These are phyloP conservation scores for Adoxophyes honmai DNA, from an alignment of 1,140 invertebrate genomes.

Conservation along the genomic window DNA sequence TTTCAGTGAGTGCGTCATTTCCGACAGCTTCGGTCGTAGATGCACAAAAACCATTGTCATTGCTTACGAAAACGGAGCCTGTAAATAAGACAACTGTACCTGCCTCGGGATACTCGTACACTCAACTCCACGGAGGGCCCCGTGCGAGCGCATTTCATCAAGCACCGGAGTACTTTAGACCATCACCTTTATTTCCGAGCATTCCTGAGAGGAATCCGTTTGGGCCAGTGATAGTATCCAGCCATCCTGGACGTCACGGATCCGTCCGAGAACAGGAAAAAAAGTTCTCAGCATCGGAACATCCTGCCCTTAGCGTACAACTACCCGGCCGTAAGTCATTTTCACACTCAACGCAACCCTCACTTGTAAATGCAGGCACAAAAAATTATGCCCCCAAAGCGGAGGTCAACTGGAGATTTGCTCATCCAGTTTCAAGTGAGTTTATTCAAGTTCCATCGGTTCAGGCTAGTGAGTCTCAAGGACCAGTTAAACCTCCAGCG, in stretches of 20 bases:
- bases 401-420: not conserved
- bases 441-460: not conserved
- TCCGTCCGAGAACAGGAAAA: too few relatives aligned
- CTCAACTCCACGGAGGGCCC: slow-evolving; percentile 4
- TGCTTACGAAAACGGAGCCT: not conserved
- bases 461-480: not conserved
- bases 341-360: not conserved
- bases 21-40: not conserved
- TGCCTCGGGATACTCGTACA: slow-evolving; percentile 17
- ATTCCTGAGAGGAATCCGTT: too few relatives aligned
- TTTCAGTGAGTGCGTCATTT: not conserved
- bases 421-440: not conserved
- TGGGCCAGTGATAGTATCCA: too few relatives aligned
- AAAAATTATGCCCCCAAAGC: too few relatives aligned
- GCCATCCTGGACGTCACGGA: too few relatives aligned
- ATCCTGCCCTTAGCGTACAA: not conserved
- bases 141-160: not conserved
- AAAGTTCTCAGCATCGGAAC: too few relatives aligned
- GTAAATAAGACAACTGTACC: not conserved
- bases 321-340: not conserved
- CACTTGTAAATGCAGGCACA: too few relatives aligned
- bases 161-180: not conserved
- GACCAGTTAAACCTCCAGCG: not conserved
- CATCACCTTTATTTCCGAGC: too few relatives aligned
- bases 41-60: not conserved